Conservation (phyloP, 2,888 invertebrate genomes). For the Unio delphinus region DNA sequence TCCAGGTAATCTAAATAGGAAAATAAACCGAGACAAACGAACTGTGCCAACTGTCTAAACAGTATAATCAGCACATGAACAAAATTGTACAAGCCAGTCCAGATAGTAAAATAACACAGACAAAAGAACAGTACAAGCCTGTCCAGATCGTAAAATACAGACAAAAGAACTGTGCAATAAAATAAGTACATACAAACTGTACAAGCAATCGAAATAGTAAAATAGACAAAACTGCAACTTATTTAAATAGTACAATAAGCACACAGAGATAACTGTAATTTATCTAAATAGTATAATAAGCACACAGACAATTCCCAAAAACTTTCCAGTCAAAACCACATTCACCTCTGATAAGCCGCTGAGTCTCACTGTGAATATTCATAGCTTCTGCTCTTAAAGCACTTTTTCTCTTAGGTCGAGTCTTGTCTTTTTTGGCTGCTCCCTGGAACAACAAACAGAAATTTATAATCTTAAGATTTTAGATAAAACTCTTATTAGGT, state of each 20-base stretch:
- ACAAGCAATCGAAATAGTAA: no score
- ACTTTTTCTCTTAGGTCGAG: constrained; percentile 26
- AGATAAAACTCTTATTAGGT: no score
- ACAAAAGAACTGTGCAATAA: background rate
- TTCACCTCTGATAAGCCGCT: constrained; percentile 80
- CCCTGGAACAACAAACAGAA: constrained; percentile 36
- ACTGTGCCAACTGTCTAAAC: no score
- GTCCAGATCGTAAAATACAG: background rate
- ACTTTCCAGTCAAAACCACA: background rate
- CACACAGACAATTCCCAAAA: background rate
- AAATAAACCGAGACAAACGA: no score
- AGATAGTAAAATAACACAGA: no score
- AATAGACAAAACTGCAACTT: background rate
- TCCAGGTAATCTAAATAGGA: background rate
- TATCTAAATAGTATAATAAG: background rate
- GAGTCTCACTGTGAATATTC: constrained; percentile 87
- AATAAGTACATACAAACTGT: no score
- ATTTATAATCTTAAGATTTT: background rate
- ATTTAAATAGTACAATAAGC: no score
- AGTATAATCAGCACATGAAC: background rate
- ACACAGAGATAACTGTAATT: no score
- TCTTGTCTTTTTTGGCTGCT: constrained; percentile 41
- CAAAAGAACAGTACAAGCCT: no score
- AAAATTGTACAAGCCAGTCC: no score
- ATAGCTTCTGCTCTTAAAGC: constrained; percentile 42